Base-by-base conservation (phyloP, 2,797 vertebrate species). In the Macropodus opercularis region DNA sequence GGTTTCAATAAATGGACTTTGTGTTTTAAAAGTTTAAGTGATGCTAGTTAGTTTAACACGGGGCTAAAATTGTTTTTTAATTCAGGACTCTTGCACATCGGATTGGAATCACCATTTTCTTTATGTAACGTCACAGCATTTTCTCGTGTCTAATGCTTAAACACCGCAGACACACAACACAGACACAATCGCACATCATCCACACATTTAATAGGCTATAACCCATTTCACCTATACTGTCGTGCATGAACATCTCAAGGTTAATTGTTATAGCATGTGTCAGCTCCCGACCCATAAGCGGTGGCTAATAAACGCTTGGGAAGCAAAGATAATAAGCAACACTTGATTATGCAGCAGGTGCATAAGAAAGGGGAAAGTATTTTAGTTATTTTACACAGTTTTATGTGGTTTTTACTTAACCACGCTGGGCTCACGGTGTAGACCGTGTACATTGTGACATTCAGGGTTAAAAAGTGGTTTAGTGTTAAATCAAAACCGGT, bases 1-100 rank as follows among this genome's bases (percentile, higher is more conserved):
- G n/a, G n/a, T n/a, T n/a, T n/a, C n/a, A n/a, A n/a, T n/a, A n/a
- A n/a, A n/a, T n/a, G n/a, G n/a, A n/a, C n/a, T n/a, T n/a, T n/a
- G n/a, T n/a, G n/a, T n/a, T 75, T 67, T 69, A 68, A 55, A 48
- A 49, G 48, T 67, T 63, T 17, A 36, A 39, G 59, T 48, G 57
- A 69, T 49, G 7, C 13, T 18, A 49, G 24, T 53, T 11, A 19
- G 60, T 49, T 51, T 36, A 5, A 21, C 53, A 40, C 48, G 6
- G 1, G 32, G 8, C n/a, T n/a, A n/a, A n/a, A n/a, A n/a, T n/a
- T n/a, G n/a, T n/a, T n/a, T n/a, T n/a, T n/a, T n/a, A n/a, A n/a
- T n/a, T n/a, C n/a, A n/a, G n/a, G n/a, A n/a, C n/a, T n/a, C n/a
- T n/a, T n/a, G n/a, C n/a, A n/a, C n/a, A n/a, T n/a, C n/a, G n/a